Percentiles rank a stretch among this genome's conserved stretches.
Conservation (phyloP, 30 jellyfish, hydroid and myxozoan genomes). For the Aurelia sp. region DNA sequence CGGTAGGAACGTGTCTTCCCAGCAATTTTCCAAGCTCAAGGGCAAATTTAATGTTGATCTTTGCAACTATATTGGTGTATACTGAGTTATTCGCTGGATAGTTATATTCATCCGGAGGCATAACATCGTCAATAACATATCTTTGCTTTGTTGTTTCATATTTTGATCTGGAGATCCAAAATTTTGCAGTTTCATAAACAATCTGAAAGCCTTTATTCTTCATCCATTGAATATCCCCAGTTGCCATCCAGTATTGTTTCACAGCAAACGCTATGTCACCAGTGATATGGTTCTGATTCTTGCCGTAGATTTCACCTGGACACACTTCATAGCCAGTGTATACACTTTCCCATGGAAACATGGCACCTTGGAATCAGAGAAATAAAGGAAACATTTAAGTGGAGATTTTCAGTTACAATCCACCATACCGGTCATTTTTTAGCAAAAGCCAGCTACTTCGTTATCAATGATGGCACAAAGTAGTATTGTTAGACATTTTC, state of each 20-base stretch:
- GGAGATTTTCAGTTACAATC: too few relatives aligned
- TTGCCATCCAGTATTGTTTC: conserved; percentile 48
- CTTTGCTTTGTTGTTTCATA: neutral
- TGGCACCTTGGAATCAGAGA: conserved; percentile 52
- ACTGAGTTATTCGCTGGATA: conserved; percentile 76
- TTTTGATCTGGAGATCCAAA: conserved; percentile 62
- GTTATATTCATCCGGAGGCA: conserved; percentile 85
- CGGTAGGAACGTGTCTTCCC: conserved; percentile 10
- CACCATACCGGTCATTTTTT: too few relatives aligned
- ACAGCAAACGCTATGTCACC: conserved; percentile 78
- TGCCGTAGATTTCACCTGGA: conserved; percentile 67
- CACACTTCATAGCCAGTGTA: conserved; percentile 75
- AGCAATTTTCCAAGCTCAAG: conserved; percentile 41
- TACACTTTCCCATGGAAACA: conserved; percentile 93
- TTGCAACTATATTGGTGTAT: conserved; percentile 63
- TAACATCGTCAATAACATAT: conserved; percentile 76
- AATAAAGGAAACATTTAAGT: too few relatives aligned
- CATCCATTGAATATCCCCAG: conserved; percentile 76
- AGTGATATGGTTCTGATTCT: conserved; percentile 71
- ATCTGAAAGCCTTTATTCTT: conserved; percentile 33
- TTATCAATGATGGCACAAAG: too few relatives aligned
- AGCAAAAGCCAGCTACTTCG: too few relatives aligned
- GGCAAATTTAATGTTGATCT: conserved; percentile 61
- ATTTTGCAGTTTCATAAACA: conserved; percentile 46
- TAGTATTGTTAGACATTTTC: too few relatives aligned